Percentiles rank a stretch among this genome's conserved stretches.
These are phyloP conservation scores for Ascidia mentula DNA, from an alignment of 23 tunicate genomes.

Conservation along the genomic window DNA sequence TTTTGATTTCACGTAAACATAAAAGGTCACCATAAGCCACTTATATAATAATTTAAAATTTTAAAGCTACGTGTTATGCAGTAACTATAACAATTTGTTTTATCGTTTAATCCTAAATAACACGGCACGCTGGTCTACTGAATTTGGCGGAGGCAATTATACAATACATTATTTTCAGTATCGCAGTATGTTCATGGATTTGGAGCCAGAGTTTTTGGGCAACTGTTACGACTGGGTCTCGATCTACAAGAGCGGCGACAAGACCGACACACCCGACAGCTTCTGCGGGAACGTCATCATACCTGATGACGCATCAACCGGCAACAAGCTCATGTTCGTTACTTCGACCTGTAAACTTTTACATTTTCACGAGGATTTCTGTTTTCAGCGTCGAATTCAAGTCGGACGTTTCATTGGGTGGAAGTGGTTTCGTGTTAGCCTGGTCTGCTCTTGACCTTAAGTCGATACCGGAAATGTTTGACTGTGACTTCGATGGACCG, in stretches of 20 bases:
- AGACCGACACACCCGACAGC: conserved; percentile 3
- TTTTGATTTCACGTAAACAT: too few species aligned
- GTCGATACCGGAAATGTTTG: conserved; percentile 2
- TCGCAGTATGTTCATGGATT: conserved; percentile 11
- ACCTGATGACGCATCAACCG: conserved; percentile 4
- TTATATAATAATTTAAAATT: too few species aligned
- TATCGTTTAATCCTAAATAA: too few species aligned
- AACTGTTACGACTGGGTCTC: conserved; percentile 13
- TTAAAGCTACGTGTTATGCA: too few species aligned
- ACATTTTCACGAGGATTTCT: too few species aligned
- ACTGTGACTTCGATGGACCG: conserved; percentile 18
- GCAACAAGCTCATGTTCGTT: conserved; percentile 1
- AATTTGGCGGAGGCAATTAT: too few species aligned
- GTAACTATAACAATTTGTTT: too few species aligned
- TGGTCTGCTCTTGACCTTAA: conserved; percentile 3
- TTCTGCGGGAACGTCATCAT: conserved; percentile 12
- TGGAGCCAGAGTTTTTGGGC: conserved; percentile 1
- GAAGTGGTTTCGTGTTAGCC: background rate
- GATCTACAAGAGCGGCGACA: conserved; percentile 6
- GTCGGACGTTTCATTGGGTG: background rate
- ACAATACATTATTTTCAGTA: background rate
- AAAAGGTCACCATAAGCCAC: too few species aligned
- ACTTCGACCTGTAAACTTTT: too few species aligned
- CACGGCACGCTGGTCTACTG: too few species aligned
- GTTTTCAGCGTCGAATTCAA: background rate